phyloP scores from a whole-genome alignment of 2,797 vertebrate species.

The Sebastes cheni region DNA sequence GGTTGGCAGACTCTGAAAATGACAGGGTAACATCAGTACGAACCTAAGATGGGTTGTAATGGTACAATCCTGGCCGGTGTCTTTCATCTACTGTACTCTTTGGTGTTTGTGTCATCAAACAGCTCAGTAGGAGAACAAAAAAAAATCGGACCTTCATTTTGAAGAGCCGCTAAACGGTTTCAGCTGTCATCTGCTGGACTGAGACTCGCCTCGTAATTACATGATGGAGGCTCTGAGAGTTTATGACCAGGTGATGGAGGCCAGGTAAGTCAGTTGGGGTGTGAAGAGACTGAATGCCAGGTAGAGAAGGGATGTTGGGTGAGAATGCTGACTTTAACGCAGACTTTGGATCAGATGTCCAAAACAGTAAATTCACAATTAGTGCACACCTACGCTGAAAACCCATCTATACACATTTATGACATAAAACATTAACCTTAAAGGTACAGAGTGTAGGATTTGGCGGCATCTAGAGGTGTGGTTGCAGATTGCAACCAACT shows the following conservation, averaged over 20 bases:
- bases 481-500: too few relatives aligned
- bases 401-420: background rate
- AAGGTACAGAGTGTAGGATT: too few relatives aligned
- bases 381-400: background rate
- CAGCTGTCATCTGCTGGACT: conserved; percentile 49
- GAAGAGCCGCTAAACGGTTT: conserved; percentile 43
- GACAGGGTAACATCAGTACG: conserved; percentile 54
- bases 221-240: conserved; percentile 20
- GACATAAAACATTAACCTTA: background rate
- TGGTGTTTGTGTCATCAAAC: conserved; percentile 45
- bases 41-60: conserved; percentile 32
- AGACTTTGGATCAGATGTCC: background rate
- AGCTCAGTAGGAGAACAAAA: conserved; percentile 1
- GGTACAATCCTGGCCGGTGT: conserved; percentile 21
- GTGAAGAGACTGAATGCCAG: background rate
- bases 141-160: conserved; percentile 40
- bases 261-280: conserved; percentile 5
- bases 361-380: background rate
- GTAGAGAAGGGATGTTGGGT: background rate
- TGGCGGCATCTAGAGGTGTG: accelerated
- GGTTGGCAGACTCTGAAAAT: conserved; percentile 60
- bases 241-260: background rate
- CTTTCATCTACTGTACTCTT: conserved; percentile 69
- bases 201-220: conserved; percentile 49
- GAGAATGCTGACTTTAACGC: background rate